phyloP scores from a whole-genome alignment of 2,113 vertebrate species.

The Pterocles orientalis region DNA sequence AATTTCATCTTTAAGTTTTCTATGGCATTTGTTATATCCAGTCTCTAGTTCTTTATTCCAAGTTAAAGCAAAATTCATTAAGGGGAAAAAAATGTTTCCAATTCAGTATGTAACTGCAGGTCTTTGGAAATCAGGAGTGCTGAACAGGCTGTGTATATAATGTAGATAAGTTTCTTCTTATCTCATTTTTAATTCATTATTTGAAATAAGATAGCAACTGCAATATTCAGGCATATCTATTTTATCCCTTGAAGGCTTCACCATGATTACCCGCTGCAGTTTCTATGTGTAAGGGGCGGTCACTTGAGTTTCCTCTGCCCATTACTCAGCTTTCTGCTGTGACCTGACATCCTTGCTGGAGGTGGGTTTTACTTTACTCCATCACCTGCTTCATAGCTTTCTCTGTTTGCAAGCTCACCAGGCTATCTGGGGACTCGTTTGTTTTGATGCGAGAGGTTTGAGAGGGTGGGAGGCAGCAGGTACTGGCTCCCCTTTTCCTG shows the following conservation, averaged over 20 bases:
- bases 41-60: background rate
- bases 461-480: background rate
- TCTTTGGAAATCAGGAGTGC: background rate
- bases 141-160: background rate
- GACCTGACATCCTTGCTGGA: background rate
- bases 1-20: background rate
- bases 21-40: background rate
- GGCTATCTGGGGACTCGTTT: background rate
- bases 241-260: background rate
- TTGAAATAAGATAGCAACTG: background rate
- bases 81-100: background rate
- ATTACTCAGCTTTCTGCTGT: background rate
- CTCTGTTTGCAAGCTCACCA: background rate
- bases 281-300: background rate
- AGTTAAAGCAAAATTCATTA: background rate
- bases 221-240: background rate
- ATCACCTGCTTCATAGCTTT: background rate
- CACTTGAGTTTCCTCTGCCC: background rate
- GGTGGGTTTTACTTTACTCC: background rate
- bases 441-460: background rate
- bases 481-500: constrained; percentile 7
- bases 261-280: too few species aligned
- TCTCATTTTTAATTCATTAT: background rate
- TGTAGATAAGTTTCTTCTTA: background rate
- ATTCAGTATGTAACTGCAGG: background rate